These are phyloP conservation scores for Sinodicranocentrus sp. DNA, from an alignment of 2,888 invertebrate species.

Conservation along the genomic window DNA sequence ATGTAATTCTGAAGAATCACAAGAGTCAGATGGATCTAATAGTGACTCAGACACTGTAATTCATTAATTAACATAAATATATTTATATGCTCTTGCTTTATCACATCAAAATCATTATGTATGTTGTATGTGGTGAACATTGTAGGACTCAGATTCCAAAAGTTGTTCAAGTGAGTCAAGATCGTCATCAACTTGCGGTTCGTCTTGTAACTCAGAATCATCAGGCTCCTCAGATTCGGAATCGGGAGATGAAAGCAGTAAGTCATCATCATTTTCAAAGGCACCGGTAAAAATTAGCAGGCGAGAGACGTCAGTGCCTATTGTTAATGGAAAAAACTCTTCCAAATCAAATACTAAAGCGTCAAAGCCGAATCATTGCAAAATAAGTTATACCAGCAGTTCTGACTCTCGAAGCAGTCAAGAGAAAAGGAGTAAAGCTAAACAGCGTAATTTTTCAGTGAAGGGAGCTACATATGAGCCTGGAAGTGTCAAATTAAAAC, in stretches of 20 bases:
- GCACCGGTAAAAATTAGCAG: no score
- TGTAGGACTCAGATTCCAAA: constrained; percentile 79
- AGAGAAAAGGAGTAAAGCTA: constrained; percentile 60
- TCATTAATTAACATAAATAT: background rate
- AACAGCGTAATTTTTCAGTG: constrained; percentile 63
- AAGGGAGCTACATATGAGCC: constrained; percentile 65
- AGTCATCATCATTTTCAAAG: constrained; percentile 67
- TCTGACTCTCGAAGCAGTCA: constrained; percentile 69
- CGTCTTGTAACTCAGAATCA: constrained; percentile 48
- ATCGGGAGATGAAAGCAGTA: constrained; percentile 70
- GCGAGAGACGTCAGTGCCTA: background rate
- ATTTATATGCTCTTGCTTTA: background rate
- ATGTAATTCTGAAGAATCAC: constrained; percentile 73
- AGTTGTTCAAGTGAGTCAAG: constrained; percentile 76
- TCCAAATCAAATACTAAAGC: constrained; percentile 48
- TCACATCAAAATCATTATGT: background rate
- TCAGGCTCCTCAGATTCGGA: constrained; percentile 73
- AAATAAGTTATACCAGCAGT: constrained; percentile 62
- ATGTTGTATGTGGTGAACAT: constrained; percentile 76
- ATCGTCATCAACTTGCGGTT: constrained; percentile 65
- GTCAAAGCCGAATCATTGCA: background rate
- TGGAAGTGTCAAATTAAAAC: constrained; percentile 80
- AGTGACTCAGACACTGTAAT: constrained; percentile 63
- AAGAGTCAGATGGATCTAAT: constrained; percentile 72
- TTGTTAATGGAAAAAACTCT: constrained; percentile 76